phyloP scores from a whole-genome alignment of 1,140 invertebrate species.

The Bombus cullumanus region DNA sequence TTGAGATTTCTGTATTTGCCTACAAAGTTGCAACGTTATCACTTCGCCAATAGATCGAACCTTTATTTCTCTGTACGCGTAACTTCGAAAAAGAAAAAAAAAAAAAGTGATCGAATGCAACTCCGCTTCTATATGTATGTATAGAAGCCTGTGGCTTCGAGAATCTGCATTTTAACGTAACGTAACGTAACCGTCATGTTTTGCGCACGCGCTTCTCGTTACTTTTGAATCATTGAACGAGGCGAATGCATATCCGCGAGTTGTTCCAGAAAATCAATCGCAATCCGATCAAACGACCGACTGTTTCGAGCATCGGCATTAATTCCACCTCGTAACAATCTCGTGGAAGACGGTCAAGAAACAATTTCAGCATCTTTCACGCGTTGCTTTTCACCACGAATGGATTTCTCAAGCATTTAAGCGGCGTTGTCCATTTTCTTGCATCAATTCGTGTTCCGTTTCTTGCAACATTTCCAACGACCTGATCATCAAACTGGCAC shows the following conservation, averaged over 20 bases:
- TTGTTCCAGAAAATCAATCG: conserved; percentile 90
- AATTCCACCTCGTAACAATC: conserved; percentile 88
- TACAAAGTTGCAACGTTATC: background rate
- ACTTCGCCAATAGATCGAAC: background rate
- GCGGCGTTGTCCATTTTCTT: conserved; percentile 88
- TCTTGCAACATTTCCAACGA: conserved; percentile 74
- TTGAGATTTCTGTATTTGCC: background rate
- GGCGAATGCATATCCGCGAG: conserved; percentile 92
- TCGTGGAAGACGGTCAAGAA: conserved; percentile 88
- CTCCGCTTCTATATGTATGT: background rate
- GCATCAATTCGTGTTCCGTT: conserved; percentile 82
- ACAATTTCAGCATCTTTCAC: conserved; percentile 86
- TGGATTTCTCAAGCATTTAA: conserved; percentile 83
- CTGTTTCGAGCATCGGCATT: conserved; percentile 84
- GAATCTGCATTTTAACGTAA: background rate
- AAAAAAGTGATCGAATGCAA: background rate
- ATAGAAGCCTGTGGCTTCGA: too few relatives aligned
- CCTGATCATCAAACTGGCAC: conserved; percentile 67
- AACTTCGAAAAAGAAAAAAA: background rate
- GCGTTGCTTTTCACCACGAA: conserved; percentile 67
- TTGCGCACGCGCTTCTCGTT: conserved; percentile 84
- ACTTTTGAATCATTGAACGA: conserved; percentile 86
- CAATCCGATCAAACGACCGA: conserved; percentile 84
- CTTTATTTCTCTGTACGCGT: background rate
- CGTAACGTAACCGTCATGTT: conserved; percentile 85